A percentile compares a stretch with the other conserved stretches of the same genome.
Conservation (phyloP, 2,888 invertebrate genomes). For the Diplolepis rosae region DNA sequence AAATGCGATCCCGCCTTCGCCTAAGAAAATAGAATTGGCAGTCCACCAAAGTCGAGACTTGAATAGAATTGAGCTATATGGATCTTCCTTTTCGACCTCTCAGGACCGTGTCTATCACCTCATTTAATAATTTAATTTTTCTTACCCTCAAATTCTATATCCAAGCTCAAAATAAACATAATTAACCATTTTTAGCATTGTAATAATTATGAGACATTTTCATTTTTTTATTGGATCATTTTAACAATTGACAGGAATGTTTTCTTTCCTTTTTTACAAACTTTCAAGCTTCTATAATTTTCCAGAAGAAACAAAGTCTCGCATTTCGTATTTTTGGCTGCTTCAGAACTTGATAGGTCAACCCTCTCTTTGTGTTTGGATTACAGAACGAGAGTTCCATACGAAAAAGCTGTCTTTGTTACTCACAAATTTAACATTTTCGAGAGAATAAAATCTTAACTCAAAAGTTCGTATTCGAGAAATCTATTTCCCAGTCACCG, state of each 20-base stretch:
- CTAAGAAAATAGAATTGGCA: constrained; percentile 72
- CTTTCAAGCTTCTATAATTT: not conserved
- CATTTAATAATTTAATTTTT: not conserved
- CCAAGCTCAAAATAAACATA: no score
- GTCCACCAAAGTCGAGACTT: constrained; percentile 64
- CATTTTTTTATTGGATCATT: no score
- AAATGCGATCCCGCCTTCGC: constrained; percentile 71
- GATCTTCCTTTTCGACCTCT: constrained; percentile 47
- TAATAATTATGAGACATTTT: no score
- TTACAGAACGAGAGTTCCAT: not conserved
- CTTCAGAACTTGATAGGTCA: not conserved
- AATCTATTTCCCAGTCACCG: not conserved
- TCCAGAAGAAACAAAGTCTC: not conserved
- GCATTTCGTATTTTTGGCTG: not conserved
- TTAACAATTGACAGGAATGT: no score
- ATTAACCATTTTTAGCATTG: no score
- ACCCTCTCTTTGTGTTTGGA: not conserved
- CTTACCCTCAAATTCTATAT: not conserved
- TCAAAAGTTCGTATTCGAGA: constrained; percentile 6
- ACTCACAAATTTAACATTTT: not conserved
- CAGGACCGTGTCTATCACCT: not conserved
- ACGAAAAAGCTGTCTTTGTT: not conserved
- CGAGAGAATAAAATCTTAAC: not conserved
- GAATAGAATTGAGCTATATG: constrained; percentile 71
- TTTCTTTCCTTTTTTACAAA: not conserved